Base-by-base conservation (phyloP, 1,140 invertebrate species). In the Orussus abietinus region DNA sequence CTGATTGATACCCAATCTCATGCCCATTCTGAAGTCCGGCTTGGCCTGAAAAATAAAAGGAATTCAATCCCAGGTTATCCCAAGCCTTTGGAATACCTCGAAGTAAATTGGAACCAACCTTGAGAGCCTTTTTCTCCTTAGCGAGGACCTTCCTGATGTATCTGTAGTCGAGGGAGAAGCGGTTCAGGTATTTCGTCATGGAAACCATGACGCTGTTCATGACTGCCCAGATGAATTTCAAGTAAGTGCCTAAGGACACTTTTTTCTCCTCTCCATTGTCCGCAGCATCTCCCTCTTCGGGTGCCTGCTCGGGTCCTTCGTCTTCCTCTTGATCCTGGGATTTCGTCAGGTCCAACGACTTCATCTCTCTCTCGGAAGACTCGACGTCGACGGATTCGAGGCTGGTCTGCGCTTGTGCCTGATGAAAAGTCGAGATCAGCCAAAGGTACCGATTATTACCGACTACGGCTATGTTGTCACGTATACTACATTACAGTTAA, bases 161-260 rank as follows among this genome's bases (percentile, higher is more conserved):
- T 54, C 95, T 80, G 74, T 97, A 96, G 71, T 97, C 92, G 19
- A 85, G 78, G 0, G 94, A 97, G 45, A 93, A 86, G 47, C 77
- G 79, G 75, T 97, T 95, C 21, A 97, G 72, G 45, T 85, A 82
- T 33, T 78, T 80, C 4, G 92, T 96, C n/a, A 91, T 59, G n/a
- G 89, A 90, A 10, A 93, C 85, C 59, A 96, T 79, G 7, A 85
- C 74, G 53, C 92, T 93, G 54, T 86, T 83, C 17, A 92, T 64
- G 42, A 95, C 83, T 5, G 82, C 83, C 69, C 77, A 74, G 1
- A 80, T 37, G 43, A 88, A 82, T 45, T 76, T 76, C 25, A 80
- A 67, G 39, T 78, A 80, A 3, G 61, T 72, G 0, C 50, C 44
- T 2, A 74, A 58, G 0, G 69, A 57, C 3, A 67, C 44, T 42